Percentiles rank a stretch among this genome's conserved stretches.
Evolutionary conservation across 2,888 invertebrate genomes (phyloP).

Genomic region (Agrochola macilenta): DNA sequence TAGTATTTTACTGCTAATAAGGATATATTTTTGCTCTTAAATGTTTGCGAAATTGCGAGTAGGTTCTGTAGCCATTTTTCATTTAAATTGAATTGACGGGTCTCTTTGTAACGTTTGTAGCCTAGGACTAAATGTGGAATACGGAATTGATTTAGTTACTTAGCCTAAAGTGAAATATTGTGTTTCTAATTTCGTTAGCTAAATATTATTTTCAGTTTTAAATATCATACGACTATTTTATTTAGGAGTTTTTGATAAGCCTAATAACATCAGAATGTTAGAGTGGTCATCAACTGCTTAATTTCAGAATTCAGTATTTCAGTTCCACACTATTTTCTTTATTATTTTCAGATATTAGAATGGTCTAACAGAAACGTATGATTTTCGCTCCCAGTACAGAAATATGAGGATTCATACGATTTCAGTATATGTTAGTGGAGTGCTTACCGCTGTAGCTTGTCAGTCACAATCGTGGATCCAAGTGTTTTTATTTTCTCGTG

Average conservation of each 20-base stretch:
- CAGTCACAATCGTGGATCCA: slow-evolving; percentile 37
- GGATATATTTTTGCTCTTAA: slow-evolving; percentile 36
- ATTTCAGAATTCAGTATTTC: not conserved
- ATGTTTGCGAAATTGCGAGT: slow-evolving; percentile 30
- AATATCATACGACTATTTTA: not conserved
- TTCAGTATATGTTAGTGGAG: slow-evolving; percentile 35
- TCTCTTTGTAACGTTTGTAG: not conserved
- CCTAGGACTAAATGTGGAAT: not conserved
- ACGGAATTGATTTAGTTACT: too few species aligned
- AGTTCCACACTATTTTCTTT: not conserved
- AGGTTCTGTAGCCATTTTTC: slow-evolving; percentile 35
- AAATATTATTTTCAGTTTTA: too few species aligned
- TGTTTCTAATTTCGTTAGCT: too few species aligned
- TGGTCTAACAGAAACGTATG: slow-evolving; percentile 18
- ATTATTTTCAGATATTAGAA: not conserved
- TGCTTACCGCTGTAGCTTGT: slow-evolving; percentile 56
- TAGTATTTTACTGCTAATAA: slow-evolving; percentile 48
- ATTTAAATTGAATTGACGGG: slow-evolving; percentile 48
- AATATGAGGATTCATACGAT: slow-evolving; percentile 50
- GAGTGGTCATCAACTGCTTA: not conserved
- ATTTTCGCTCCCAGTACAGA: slow-evolving; percentile 23
- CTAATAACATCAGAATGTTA: not conserved
- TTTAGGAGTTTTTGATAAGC: not conserved
- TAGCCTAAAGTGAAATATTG: too few species aligned
- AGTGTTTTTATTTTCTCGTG: slow-evolving; percentile 36